phyloP scores from a whole-genome alignment of 35 echinoderm and acorn worm genomes.

The Eucidaris tribuloides region DNA sequence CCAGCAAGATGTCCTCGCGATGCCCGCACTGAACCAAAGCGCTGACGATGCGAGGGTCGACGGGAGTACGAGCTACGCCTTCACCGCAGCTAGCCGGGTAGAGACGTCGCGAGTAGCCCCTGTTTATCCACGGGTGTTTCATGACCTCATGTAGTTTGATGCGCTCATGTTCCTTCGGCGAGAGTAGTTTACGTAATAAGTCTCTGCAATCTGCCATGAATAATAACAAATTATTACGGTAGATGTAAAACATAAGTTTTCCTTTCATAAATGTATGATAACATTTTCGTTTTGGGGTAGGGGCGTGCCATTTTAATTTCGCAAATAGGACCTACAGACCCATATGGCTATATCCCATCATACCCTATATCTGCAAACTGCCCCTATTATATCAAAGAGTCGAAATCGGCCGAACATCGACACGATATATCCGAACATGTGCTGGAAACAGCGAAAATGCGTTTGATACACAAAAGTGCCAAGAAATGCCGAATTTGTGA shows the following conservation, averaged over 20 bases:
- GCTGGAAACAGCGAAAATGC: no score
- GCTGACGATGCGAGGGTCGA: constrained; percentile 45
- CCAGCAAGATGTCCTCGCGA: constrained; percentile 13
- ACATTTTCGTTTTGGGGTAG: neutral
- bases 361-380: no score
- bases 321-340: neutral
- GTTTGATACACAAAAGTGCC: no score
- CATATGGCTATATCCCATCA: neutral
- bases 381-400: no score
- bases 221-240: neutral
- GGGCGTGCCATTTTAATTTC: neutral
- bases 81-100: constrained; percentile 34
- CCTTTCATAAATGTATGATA: neutral
- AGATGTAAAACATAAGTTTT: neutral
- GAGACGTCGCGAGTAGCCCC: constrained; percentile 54
- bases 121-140: constrained; percentile 88
- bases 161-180: constrained; percentile 37
- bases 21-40: constrained; percentile 59
- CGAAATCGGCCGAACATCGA: no score
- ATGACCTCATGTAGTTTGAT: constrained; percentile 76
- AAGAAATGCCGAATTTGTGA: no score
- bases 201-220: constrained; percentile 75
- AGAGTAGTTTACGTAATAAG: constrained; percentile 54
- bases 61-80: neutral
- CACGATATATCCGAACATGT: no score